Percentiles rank a stretch among this genome's conserved stretches.
Evolutionary conservation across 1,140 invertebrate genomes (phyloP).

Genomic region (Leptoteleia sp.): DNA sequence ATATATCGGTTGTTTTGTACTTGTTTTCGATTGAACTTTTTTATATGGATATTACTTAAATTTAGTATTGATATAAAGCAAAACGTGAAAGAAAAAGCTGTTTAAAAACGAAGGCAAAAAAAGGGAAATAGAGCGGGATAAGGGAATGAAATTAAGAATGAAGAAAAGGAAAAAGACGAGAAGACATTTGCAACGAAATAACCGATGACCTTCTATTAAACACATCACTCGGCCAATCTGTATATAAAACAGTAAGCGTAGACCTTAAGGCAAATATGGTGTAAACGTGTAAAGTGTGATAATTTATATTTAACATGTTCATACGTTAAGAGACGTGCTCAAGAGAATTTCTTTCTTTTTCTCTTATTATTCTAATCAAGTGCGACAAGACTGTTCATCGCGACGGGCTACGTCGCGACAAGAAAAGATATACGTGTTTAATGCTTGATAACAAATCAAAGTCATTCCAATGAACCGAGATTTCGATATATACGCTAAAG

Average conservation of each 20-base stretch:
- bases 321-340: conserved; percentile 68
- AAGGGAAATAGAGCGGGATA: too few species aligned
- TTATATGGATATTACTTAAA: conserved; percentile 53
- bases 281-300: conserved; percentile 78
- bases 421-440: conserved; percentile 27
- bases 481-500: neutral
- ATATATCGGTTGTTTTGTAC: conserved; percentile 66
- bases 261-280: conserved; percentile 71
- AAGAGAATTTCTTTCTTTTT: conserved; percentile 69
- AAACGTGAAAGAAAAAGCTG: conserved; percentile 20
- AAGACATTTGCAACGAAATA: conserved; percentile 72
- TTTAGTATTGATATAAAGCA: conserved; percentile 39
- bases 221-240: conserved; percentile 74
- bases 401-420: conserved; percentile 11
- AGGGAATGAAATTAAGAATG: too few species aligned
- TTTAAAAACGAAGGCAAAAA: conserved; percentile 30
- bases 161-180: conserved; percentile 41
- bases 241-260: conserved; percentile 72
- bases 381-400: conserved; percentile 62
- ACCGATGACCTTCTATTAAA: conserved; percentile 70
- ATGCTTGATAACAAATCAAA: conserved; percentile 46
- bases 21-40: conserved; percentile 62
- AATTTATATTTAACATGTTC: conserved; percentile 70
- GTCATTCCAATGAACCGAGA: conserved; percentile 36
- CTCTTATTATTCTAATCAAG: conserved; percentile 58